A percentile compares a stretch with the other conserved stretches of the same genome.
These are phyloP conservation scores for Umimayanthus chanpuru DNA, from an alignment of 92 coral and sea anemone species.

Conservation along the genomic window DNA sequence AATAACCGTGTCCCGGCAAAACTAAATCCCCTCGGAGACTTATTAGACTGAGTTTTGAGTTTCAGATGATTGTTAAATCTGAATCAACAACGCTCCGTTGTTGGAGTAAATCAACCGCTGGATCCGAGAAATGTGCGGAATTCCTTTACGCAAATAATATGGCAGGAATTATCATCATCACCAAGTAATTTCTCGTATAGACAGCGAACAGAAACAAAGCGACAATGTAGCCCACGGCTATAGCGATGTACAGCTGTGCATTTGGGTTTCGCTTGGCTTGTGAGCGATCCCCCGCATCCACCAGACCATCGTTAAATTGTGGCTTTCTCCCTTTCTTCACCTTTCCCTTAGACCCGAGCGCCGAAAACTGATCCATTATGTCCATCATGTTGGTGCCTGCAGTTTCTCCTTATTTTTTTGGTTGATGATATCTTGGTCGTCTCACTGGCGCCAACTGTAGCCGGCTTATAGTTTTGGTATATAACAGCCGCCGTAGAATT, in stretches of 20 bases:
- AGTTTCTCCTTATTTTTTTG: too few species aligned
- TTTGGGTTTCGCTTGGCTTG: slow-evolving; percentile 75
- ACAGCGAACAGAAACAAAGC: slow-evolving; percentile 81
- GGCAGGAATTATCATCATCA: slow-evolving; percentile 89
- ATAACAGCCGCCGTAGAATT: background rate
- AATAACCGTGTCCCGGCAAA: too few species aligned
- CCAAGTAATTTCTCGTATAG: slow-evolving; percentile 83
- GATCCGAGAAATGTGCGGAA: background rate
- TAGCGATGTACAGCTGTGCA: slow-evolving; percentile 57
- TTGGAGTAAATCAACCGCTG: too few species aligned
- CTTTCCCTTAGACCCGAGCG: slow-evolving; percentile 63
- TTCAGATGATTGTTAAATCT: too few species aligned
- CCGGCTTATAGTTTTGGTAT: background rate
- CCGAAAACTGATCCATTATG: slow-evolving; percentile 76
- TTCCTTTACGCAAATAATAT: slow-evolving; percentile 69
- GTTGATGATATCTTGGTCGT: too few species aligned
- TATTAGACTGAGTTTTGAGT: too few species aligned
- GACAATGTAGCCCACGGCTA: slow-evolving; percentile 74
- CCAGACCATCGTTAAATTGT: slow-evolving; percentile 85
- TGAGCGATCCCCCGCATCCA: slow-evolving; percentile 83
- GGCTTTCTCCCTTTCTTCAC: slow-evolving; percentile 71
- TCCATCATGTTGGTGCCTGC: slow-evolving; percentile 63
- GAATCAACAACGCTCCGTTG: too few species aligned
- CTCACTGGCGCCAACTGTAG: too few species aligned
- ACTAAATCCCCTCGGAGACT: too few species aligned